These are phyloP conservation scores for Amblyjoppa fuscipennis DNA, from an alignment of 2,888 invertebrate species.

Conservation along the genomic window DNA sequence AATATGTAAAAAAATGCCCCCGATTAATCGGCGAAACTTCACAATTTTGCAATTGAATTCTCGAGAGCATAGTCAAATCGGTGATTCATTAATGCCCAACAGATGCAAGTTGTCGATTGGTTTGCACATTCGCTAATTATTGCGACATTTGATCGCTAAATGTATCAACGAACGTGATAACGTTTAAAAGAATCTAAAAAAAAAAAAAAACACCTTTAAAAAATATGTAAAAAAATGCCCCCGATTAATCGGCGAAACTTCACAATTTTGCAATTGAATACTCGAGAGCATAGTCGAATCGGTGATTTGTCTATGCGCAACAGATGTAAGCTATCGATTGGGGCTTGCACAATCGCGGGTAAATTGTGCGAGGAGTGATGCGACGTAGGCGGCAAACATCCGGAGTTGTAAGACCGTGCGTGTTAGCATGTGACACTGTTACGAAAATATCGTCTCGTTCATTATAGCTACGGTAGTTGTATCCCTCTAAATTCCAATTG, in stretches of 20 bases:
- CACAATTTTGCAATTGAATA: background rate
- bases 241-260: background rate
- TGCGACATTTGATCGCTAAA: conserved; percentile 20
- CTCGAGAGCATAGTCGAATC: background rate
- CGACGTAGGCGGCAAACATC: conserved; percentile 60
- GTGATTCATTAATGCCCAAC: conserved; percentile 39
- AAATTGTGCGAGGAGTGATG: conserved; percentile 34
- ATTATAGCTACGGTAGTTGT: background rate
- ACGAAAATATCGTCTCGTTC: conserved; percentile 23
- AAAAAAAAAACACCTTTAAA: no score
- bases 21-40: background rate
- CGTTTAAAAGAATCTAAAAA: background rate
- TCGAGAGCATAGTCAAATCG: background rate
- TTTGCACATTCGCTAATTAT: background rate
- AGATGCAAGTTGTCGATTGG: conserved; percentile 63
- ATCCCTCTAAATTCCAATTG: background rate
- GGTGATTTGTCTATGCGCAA: conserved; percentile 37
- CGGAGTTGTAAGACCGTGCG: conserved; percentile 42
- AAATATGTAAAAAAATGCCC: background rate
- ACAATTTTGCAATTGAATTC: background rate
- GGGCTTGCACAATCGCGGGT: conserved; percentile 50
- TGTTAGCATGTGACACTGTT: conserved; percentile 24
- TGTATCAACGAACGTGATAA: background rate
- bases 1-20: background rate
- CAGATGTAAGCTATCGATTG: conserved; percentile 65